These are phyloP conservation scores for Metallyticus violacea DNA, from an alignment of 2,888 invertebrate genomes.

Conservation along the genomic window DNA sequence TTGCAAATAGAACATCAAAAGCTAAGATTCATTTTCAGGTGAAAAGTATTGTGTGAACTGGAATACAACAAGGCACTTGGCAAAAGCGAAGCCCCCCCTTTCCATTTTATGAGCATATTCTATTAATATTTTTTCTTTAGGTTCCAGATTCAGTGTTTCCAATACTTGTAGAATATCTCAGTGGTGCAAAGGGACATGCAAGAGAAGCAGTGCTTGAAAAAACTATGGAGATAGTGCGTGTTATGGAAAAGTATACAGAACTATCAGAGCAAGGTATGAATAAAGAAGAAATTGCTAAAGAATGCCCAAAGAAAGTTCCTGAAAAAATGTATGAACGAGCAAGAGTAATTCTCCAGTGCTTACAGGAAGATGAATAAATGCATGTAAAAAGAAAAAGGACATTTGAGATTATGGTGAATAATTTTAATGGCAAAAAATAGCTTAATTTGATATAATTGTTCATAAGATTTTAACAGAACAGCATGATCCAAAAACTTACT, in stretches of 20 bases:
- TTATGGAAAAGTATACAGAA: constrained; percentile 50
- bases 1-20: too few species aligned
- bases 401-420: too few species aligned
- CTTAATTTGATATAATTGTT: too few species aligned
- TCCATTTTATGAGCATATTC: background rate
- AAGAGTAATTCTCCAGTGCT: constrained; percentile 62
- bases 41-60: too few species aligned
- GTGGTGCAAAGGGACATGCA: constrained; percentile 65
- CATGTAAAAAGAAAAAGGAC: too few species aligned
- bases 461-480: too few species aligned
- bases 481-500: too few species aligned
- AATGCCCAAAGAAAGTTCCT: constrained; percentile 42
- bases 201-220: constrained; percentile 59
- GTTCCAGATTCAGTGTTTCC: constrained; percentile 63
- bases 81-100: too few species aligned
- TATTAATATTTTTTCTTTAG: constrained; percentile 11
- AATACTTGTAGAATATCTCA: constrained; percentile 66
- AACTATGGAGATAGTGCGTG: constrained; percentile 62
- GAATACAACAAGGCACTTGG: too few species aligned
- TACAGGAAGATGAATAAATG: constrained; percentile 46
- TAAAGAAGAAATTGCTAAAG: constrained; percentile 46
- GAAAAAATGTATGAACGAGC: constrained; percentile 57
- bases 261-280: constrained; percentile 37
- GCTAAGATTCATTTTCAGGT: background rate
- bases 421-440: too few species aligned